phyloP scores from a whole-genome alignment of 2,113 vertebrate species.

The Hyla sarda region DNA sequence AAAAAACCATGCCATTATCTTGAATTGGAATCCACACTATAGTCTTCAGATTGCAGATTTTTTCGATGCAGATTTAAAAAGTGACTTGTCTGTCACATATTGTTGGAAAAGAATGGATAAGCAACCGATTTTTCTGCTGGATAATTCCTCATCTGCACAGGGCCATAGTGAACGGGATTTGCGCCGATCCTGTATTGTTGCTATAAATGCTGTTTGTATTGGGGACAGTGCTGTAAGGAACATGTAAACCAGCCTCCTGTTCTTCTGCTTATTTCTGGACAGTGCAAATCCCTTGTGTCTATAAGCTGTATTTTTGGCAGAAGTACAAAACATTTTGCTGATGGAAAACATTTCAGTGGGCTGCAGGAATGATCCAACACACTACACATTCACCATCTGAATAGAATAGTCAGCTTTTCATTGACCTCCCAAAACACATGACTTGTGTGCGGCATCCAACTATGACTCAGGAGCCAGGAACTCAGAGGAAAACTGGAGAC shows the following conservation, averaged over 20 bases:
- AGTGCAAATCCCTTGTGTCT: neutral
- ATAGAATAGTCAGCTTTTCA: neutral
- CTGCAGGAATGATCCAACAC: constrained; percentile 1
- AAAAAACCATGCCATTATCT: too few relatives aligned
- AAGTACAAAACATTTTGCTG: constrained; percentile 13
- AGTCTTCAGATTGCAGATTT: too few relatives aligned
- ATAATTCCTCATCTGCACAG: too few relatives aligned
- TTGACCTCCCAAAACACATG: constrained; percentile 11
- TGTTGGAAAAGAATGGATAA: too few relatives aligned
- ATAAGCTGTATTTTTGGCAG: constrained; percentile 7
- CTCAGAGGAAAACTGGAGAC: neutral
- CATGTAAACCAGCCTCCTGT: neutral
- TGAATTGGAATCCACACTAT: too few relatives aligned
- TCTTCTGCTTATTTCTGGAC: neutral
- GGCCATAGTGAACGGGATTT: too few relatives aligned
- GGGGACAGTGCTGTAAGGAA: neutral
- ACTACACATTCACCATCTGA: constrained; percentile 1
- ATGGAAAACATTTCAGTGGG: neutral
- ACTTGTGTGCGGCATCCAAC: neutral
- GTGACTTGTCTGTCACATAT: too few relatives aligned
- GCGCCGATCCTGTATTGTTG: too few relatives aligned
- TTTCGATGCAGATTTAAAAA: too few relatives aligned
- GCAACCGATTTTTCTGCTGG: too few relatives aligned
- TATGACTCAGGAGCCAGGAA: neutral
- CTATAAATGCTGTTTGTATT: too few relatives aligned